Evolutionary conservation across 2,797 vertebrate genomes (phyloP), one percentile per base, ranked within the genome.

Genomic region (Eulemur rubriventer): DNA sequence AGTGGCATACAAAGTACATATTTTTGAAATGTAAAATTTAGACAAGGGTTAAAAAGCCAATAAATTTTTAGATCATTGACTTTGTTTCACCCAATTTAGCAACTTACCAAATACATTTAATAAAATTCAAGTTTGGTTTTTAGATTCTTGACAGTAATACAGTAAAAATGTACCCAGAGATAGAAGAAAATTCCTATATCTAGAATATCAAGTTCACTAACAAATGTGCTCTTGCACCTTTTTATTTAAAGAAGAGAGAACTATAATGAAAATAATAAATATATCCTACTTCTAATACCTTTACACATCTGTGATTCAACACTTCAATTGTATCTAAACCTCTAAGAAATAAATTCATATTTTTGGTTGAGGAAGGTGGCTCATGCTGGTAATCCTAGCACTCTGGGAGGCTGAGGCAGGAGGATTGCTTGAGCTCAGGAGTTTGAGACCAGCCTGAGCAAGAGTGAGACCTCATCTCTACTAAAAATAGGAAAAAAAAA

Each of bases 321-420:
- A 86, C 69, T 94, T 94, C 52, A 67, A 22, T 73, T 80, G 33
- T 55, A 4, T 69, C 7, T 87, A 72, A 93, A 84, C 26, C 0
- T 84, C 93, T 94, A 43, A 41, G 48, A 95, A 85, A 81, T 38
- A 78, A 92, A 79, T 93, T n/a, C 75, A 4, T 83, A 65, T 93
- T 94, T 80, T 86, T 63, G 87, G 22, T 57, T 3, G 22, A 22
- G 22, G 0, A 8, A 9, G 3, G 22, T 57, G 22, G 55, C 22
- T 57, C 55, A 57, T 24, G 55, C 55, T 24, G 22, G 8, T 57
- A 57, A 57, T 24, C 55, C 55, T 57, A 57, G 55, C 20, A 57
- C 55, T 57, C 55, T 57, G 22, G 55, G 20, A 57, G 22, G 55
- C 20, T 4, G 55, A 57, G 22, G 22, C 22, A 10, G 55, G 55